phyloP scores from a whole-genome alignment of 1,140 invertebrate species.

The Eulimnadia texana region DNA sequence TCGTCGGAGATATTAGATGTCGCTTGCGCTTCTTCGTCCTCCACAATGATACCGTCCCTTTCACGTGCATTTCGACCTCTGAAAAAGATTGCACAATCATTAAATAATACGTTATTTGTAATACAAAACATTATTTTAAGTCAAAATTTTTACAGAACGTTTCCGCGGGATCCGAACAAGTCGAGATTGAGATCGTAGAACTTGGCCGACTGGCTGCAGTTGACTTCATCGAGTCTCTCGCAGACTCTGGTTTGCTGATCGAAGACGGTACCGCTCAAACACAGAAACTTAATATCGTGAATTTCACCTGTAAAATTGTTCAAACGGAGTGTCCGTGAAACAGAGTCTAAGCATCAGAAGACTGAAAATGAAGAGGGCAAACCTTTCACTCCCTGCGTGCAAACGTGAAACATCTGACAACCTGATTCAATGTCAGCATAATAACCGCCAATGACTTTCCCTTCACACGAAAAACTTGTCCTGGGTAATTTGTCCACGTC shows the following conservation, averaged over 20 bases:
- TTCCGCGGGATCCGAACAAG: slow-evolving; percentile 4
- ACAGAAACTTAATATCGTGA: slow-evolving; percentile 68
- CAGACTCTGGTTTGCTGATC: slow-evolving; percentile 70
- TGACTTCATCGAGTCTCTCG: slow-evolving; percentile 71
- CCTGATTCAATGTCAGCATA: slow-evolving; percentile 80
- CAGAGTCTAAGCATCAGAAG: too few species aligned
- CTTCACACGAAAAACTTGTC: slow-evolving; percentile 68
- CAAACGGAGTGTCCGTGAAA: too few species aligned
- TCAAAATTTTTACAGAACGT: background rate
- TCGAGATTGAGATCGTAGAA: slow-evolving; percentile 46
- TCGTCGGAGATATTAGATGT: background rate
- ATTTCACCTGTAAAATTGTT: slow-evolving; percentile 31
- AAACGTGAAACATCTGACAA: slow-evolving; percentile 84
- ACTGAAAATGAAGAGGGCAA: too few species aligned
- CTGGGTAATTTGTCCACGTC: slow-evolving; percentile 41
- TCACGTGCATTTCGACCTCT: background rate
- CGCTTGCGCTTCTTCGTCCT: background rate
- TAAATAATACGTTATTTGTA: background rate
- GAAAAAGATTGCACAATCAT: background rate
- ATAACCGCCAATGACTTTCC: slow-evolving; percentile 77
- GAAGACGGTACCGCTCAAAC: slow-evolving; percentile 80
- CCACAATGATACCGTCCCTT: background rate
- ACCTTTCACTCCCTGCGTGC: slow-evolving; percentile 47
- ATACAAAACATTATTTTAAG: background rate
- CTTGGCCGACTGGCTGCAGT: slow-evolving; percentile 61